Evolutionary conservation across 2,888 invertebrate genomes (phyloP), one percentile per base, ranked within the genome.

Genomic region (Agrochola litura): DNA sequence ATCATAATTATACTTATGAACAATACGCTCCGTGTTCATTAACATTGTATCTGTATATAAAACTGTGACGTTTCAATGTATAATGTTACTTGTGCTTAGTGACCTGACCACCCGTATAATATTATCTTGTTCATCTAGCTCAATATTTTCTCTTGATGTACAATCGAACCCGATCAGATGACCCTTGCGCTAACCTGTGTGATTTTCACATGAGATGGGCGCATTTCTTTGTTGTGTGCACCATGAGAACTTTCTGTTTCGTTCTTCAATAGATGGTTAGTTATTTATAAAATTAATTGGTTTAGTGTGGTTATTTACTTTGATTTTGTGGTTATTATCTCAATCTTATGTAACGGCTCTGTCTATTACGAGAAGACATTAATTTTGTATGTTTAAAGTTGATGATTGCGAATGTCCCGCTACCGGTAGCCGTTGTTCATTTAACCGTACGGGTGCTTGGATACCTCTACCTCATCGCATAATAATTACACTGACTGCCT

Each of bases 91-190:
- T 76, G 86, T 84, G 81, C 73, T 77, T 75, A 87, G 79, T 89
- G 86, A 85, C 87, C 86, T 89, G 86, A 85, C 87, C 86, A 90
- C 86, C 87, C 88, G 79, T 90, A 85, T 85, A 87, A 83, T 84
- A 84, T 90, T 92, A 93, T 94, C 94, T 92, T 86, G 90, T 90
- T 91, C 91, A 94, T 94, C 93, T 94, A 89, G 91, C 90, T 92
- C 93, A 92, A 92, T 94, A 95, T 95, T 95, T 95, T 94, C 94
- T 93, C 92, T 91, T 93, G 93, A 94, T 93, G 91, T 91, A 92
- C 92, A 92, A 93, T 93, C 92, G 94, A 92, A 92, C 91, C 90
- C 88, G 92, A 95, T 95, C 95, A 91, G 91, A 93, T 95, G 95
- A 95, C 94, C 94, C 89, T 84, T 73, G 89, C 87, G 87, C 91